Evolutionary conservation across 1,140 invertebrate species (phyloP), one percentile per base, ranked within the genome.

Genomic region (Drosophila novamexicana): DNA sequence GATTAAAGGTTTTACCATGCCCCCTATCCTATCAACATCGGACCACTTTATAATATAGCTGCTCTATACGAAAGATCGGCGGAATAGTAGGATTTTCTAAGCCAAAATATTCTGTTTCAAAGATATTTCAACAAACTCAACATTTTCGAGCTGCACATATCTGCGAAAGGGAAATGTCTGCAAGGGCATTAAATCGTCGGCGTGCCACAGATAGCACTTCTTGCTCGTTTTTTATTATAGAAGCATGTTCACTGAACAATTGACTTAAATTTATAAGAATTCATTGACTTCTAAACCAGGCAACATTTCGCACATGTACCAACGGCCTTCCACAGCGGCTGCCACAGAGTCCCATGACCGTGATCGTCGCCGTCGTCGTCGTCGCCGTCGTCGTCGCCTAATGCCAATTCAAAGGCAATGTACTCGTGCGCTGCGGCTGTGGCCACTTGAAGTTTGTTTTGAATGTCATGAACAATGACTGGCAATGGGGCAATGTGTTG

Each of bases 401-500:
- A 57, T 57, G 68, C 59, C 50, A 71, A 72, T 57, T 57, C 53
- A 52, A 66, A 57, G 69, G 70, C 63, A 72, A 72, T 68, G 70
- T 73, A 65, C 62, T 52, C 64, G 56, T 65, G 36, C 76, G 68
- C 68, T 50, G 63, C 47, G 72, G 59, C 22, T 29, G 22, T 29
- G 22, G 22, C 22, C 80, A 77, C 63, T 88, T 77, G 61, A 74
- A 71, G 69, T 84, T 61, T 70, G 73, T 83, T 86, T 88, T 89
- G 84, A 89, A 89, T 89, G 84, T 89, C 84, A 89, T 89, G 84
- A 89, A 81, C 84, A 89, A 89, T 89, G 69, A 78, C 58, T 89
- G 75, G 68, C 79, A 61, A 71, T 64, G 67, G 52, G 40, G 42
- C 10, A 36, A 34, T 54, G 34, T 37, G 34, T 37, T 14, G 52